Conservation (phyloP, 2,797 vertebrate species). For the Cossypha caffra region DNA sequence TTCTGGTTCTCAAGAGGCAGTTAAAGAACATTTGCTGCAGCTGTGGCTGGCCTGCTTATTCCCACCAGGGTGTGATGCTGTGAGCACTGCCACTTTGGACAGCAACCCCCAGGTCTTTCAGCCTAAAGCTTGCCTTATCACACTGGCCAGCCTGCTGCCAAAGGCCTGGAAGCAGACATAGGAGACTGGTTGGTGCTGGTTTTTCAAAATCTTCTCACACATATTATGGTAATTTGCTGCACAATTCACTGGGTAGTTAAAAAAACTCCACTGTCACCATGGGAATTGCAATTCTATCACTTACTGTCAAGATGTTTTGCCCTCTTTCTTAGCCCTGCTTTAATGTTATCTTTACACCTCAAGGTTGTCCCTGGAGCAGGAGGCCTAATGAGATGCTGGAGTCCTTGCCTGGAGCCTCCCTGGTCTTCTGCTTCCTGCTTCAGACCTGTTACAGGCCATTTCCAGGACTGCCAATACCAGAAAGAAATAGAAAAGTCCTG, state of each 20-base stretch:
- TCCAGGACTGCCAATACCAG: neutral
- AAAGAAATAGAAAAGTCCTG: neutral
- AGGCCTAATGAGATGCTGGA: neutral
- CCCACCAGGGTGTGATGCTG: neutral
- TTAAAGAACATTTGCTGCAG: neutral
- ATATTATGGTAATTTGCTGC: neutral
- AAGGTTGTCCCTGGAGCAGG: neutral
- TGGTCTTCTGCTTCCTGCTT: neutral
- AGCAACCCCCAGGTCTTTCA: rapidly evolving
- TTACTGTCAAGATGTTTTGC: neutral
- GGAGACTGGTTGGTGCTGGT: neutral
- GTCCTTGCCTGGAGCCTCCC: neutral
- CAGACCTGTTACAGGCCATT: neutral
- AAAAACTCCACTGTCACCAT: neutral
- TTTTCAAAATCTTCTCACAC: neutral
- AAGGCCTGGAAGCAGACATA: neutral
- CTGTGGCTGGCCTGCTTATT: neutral
- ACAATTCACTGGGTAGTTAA: neutral
- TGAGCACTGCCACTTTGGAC: neutral
- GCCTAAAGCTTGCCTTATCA: neutral
- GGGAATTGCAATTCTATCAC: neutral
- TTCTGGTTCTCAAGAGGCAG: neutral
- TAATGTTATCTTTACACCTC: neutral
- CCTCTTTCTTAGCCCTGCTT: neutral
- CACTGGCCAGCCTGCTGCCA: neutral